A percentile compares a stretch with the other conserved stretches of the same genome.
phyloP scores from a whole-genome alignment of 2,797 vertebrate species.

The Spizella passerina region DNA sequence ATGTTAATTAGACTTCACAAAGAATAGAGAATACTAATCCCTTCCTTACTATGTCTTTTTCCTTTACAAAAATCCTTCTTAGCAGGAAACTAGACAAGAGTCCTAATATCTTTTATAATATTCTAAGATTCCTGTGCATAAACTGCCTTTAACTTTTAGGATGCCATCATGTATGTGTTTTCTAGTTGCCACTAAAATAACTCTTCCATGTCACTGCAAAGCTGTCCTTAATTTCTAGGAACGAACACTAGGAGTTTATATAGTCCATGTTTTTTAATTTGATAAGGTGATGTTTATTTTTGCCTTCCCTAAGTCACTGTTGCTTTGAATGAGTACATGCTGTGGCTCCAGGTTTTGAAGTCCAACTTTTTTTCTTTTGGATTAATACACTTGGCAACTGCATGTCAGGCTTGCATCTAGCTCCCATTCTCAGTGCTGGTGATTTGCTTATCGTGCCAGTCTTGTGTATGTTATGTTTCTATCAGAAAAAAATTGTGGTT shows the following conservation, averaged over 20 bases:
- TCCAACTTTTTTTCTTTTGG: neutral
- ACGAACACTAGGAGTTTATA: neutral
- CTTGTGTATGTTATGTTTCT: neutral
- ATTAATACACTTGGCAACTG: neutral
- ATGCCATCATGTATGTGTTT: neutral
- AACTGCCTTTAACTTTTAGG: neutral
- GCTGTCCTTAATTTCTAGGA: neutral
- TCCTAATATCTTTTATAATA: neutral
- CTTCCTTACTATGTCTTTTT: neutral
- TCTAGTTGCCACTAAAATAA: neutral
- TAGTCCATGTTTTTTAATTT: neutral
- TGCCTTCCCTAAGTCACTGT: neutral
- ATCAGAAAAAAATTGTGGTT: neutral
- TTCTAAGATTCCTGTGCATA: neutral
- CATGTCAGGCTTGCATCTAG: neutral
- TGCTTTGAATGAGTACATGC: neutral
- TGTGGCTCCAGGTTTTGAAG: neutral
- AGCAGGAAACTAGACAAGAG: neutral
- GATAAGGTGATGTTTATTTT: neutral
- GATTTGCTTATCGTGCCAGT: neutral
- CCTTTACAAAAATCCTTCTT: neutral
- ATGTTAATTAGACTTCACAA: neutral
- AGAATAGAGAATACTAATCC: neutral
- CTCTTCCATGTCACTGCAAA: neutral
- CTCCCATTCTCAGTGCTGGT: neutral